phyloP scores from a whole-genome alignment of 2,888 invertebrate species.

The Nemurella pictetii region DNA sequence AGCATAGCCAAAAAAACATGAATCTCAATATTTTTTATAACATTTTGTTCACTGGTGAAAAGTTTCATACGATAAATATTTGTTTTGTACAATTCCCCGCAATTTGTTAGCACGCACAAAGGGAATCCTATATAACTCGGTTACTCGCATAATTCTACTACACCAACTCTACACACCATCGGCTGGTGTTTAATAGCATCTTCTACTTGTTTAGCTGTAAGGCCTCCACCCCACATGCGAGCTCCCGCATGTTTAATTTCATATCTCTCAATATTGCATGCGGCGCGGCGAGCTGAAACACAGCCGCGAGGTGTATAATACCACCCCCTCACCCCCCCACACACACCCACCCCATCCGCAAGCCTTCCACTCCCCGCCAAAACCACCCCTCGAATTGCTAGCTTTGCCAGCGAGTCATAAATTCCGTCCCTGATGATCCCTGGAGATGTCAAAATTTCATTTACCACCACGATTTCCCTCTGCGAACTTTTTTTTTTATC shows the following conservation, averaged over 20 bases:
- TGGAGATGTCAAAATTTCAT: conserved; percentile 42
- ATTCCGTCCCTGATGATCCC: conserved; percentile 40
- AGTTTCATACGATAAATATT: background rate
- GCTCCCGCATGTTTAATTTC: conserved; percentile 32
- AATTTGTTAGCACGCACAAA: background rate
- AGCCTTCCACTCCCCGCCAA: background rate
- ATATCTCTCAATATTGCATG: conserved; percentile 36
- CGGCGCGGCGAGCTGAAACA: background rate
- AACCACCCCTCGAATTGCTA: background rate
- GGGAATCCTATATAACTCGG: conserved; percentile 23
- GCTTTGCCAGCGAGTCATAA: conserved; percentile 30
- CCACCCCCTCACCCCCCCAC: background rate
- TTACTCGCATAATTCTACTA: background rate
- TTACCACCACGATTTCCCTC: conserved; percentile 40
- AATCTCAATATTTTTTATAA: background rate
- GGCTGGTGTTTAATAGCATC: background rate
- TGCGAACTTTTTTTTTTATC: conserved; percentile 29
- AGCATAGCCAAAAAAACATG: background rate
- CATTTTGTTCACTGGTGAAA: background rate
- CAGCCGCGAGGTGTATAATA: conserved; percentile 12
- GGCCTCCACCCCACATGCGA: background rate
- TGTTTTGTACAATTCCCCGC: background rate
- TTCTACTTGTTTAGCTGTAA: background rate
- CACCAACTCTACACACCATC: too few species aligned
- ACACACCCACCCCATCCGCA: background rate